phyloP scores from a whole-genome alignment of 2,797 vertebrate genomes.

The Diceros bicornis region DNA sequence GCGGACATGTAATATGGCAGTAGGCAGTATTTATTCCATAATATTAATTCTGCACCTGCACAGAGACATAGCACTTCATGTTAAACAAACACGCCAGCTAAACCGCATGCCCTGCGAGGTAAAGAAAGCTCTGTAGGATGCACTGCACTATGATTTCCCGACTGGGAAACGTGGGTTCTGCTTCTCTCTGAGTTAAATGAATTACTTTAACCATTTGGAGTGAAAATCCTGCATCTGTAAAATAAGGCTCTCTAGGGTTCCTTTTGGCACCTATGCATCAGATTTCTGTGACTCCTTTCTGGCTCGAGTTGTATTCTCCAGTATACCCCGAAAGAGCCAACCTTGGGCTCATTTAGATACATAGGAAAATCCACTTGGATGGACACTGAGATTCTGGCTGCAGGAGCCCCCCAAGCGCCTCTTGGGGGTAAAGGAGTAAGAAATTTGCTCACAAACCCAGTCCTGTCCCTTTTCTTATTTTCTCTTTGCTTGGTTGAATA shows the following conservation, averaged over 20 bases:
- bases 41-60: slow-evolving; percentile 70
- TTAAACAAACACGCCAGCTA: background rate
- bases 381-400: background rate
- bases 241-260: background rate
- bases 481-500: background rate
- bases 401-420: background rate
- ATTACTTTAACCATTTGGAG: background rate
- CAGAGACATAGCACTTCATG: background rate
- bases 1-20: slow-evolving; percentile 54
- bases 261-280: background rate
- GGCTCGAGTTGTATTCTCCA: background rate
- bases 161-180: background rate
- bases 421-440: background rate
- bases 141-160: background rate
- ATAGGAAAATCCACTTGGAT: background rate
- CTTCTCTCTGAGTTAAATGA: background rate
- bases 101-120: background rate
- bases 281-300: background rate
- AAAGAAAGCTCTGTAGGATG: background rate
- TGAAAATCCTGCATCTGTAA: background rate
- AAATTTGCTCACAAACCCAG: background rate
- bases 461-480: background rate
- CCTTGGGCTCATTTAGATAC: background rate
- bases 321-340: background rate
- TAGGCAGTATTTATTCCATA: slow-evolving; percentile 73